Evolutionary conservation across 2,113 vertebrate genomes (phyloP), one percentile per base, ranked within the genome.

Genomic region (Amblyopsis rosae): DNA sequence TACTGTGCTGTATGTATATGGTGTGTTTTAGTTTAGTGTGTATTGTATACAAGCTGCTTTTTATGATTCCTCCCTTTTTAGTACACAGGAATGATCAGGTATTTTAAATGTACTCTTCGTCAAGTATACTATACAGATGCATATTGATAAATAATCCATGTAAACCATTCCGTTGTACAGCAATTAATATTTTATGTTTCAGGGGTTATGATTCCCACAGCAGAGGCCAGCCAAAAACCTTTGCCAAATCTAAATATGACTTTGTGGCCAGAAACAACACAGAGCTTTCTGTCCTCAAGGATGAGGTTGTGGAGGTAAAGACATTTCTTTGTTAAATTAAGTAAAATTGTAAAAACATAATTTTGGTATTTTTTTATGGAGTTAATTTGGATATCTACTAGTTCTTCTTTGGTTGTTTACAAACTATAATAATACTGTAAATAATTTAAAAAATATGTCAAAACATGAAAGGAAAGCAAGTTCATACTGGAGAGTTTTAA

Each of bases 231-330:
- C 60, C 80, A 50, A 96, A 91, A 86, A 93, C 93, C 70, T 96
- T 93, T 46, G 97, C 96, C 93, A 96, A 95, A 92, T 97, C 95
- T 48, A 98, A 94, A 76, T 99, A 96, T 0, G 96, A 98, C 82
- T 99, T 99, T 76, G 88, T 95, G 89, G 97, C 95, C 46, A 94
- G 98, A 58, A 99, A 99, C 86, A 91, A 79, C 90, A 98, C 95
- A 0, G 98, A 99, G 75, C 95, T 99, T 62, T 96, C 97, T 0
- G 94, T 99, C 32, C 54, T 94, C 63, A 98, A 95, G 81, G 96
- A 99, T 62, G 96, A 98, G 66, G 81, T 98, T 0, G 91, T 99
- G 15, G 96, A 98, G 96, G 98, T 98, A 91, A 87, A 59, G 17
- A 49, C 45, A 13, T 12, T 9, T 3, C 7, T 61, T 66, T 12